These are phyloP conservation scores for Hypotaenidia philippensis DNA, from an alignment of 2,797 vertebrate species.

Conservation along the genomic window DNA sequence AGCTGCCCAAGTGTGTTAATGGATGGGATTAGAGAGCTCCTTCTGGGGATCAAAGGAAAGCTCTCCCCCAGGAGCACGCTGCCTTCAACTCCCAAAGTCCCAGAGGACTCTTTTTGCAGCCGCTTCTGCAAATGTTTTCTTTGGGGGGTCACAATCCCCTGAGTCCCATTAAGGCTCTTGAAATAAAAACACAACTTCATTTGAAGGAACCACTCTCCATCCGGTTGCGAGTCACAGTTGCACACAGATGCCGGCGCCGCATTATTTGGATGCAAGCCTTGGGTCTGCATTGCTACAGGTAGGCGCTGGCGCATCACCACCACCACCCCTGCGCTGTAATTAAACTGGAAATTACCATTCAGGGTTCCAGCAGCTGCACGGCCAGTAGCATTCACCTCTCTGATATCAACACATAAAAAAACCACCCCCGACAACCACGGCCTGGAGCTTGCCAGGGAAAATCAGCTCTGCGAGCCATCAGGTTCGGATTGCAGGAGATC, in stretches of 20 bases:
- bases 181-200: not conserved
- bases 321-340: not conserved
- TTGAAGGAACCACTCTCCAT: not conserved
- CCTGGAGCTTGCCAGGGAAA: not conserved
- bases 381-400: constrained; percentile 5
- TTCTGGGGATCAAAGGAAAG: constrained; percentile 59
- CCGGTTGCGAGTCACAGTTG: not conserved
- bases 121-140: not conserved
- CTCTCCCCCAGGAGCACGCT: constrained; percentile 18
- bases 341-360: constrained; percentile 29
- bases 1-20: constrained; percentile 61
- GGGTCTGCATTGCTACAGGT: not conserved
- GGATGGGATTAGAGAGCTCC: constrained; percentile 70
- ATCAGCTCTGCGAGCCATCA: not conserved
- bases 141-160: not conserved
- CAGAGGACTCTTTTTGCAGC: not conserved
- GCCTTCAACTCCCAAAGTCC: not conserved
- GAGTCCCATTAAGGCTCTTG: constrained; percentile 19
- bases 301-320: not conserved
- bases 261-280: not conserved
- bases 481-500: constrained; percentile 15
- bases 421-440: not conserved
- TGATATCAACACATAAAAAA: not conserved
- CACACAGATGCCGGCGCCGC: rapidly evolving
- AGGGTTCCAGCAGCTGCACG: not conserved